Evolutionary conservation across 2,113 vertebrate genomes (phyloP).

Genomic region (Osmerus mordax): DNA sequence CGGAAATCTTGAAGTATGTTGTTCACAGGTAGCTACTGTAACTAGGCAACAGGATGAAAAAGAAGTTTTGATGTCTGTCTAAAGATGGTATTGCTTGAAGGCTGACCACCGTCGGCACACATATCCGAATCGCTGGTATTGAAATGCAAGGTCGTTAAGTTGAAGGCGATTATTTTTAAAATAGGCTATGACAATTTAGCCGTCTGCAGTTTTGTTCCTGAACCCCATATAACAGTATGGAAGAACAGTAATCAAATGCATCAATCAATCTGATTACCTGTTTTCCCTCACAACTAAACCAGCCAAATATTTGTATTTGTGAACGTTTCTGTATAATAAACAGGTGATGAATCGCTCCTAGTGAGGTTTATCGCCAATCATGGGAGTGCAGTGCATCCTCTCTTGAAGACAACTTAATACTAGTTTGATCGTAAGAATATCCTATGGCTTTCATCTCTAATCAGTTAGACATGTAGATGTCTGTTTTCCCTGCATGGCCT

Average conservation of each 20-base stretch:
- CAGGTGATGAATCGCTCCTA: background rate
- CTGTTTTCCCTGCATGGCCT: too few species aligned
- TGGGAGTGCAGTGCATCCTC: background rate
- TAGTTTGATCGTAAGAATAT: background rate
- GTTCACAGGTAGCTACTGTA: constrained; percentile 48
- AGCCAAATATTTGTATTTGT: too few species aligned
- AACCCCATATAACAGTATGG: background rate
- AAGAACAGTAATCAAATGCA: too few species aligned
- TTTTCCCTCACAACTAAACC: too few species aligned
- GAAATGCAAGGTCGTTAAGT: constrained; percentile 41
- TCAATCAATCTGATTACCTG: constrained; percentile 1
- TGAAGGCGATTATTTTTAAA: constrained; percentile 28
- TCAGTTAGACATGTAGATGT: too few species aligned
- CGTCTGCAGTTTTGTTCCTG: constrained; percentile 11
- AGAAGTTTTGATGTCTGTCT: constrained; percentile 17
- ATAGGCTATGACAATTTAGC: background rate
- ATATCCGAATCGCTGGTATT: constrained; percentile 54
- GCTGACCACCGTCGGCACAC: constrained; percentile 19
- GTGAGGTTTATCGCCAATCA: background rate
- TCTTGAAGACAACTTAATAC: background rate
- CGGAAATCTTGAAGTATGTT: constrained; percentile 3
- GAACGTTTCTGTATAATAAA: background rate
- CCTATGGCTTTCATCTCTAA: too few species aligned
- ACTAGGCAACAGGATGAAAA: constrained; percentile 54
- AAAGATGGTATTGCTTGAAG: constrained; percentile 43